Evolutionary conservation across 2,888 invertebrate species (phyloP).

Genomic region (Mechanitis messenoides): DNA sequence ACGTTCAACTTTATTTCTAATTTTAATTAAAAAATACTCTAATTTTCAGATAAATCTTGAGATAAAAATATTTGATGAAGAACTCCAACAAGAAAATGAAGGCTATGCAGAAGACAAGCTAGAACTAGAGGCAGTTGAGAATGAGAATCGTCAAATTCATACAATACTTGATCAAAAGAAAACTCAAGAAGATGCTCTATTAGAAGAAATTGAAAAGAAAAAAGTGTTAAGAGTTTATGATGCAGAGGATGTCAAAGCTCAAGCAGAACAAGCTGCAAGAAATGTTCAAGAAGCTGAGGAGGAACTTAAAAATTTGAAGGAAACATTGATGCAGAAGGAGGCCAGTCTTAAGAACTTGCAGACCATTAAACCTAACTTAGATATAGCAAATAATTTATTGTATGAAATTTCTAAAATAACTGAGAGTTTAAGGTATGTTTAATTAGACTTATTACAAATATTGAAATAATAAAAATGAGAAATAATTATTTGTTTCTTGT

Average conservation of each 20-base stretch:
- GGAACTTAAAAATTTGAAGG: constrained; percentile 43
- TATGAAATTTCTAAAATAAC: constrained; percentile 54
- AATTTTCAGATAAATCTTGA: constrained; percentile 48
- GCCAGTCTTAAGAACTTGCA: constrained; percentile 59
- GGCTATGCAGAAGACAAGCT: constrained; percentile 44
- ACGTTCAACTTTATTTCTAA: too few relatives aligned
- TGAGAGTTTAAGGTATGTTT: constrained; percentile 51
- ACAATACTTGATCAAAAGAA: constrained; percentile 54
- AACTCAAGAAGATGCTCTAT: constrained; percentile 46
- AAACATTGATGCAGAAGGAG: constrained; percentile 56
- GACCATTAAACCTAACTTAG: constrained; percentile 55
- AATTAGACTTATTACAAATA: background rate
- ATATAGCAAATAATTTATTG: constrained; percentile 52
- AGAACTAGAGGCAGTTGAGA: constrained; percentile 45
- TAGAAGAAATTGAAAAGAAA: constrained; percentile 51
- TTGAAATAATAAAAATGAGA: too few relatives aligned
- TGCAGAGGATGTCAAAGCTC: constrained; percentile 55
- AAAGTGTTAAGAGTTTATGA: constrained; percentile 57
- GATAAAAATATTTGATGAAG: constrained; percentile 52
- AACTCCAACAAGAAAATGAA: constrained; percentile 54
- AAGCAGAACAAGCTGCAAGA: constrained; percentile 50
- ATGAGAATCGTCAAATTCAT: constrained; percentile 49
- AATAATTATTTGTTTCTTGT: too few relatives aligned
- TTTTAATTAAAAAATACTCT: background rate
- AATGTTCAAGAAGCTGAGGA: constrained; percentile 58